phyloP scores from a whole-genome alignment of 2,113 vertebrate species.

The Cisticola juncidis region DNA sequence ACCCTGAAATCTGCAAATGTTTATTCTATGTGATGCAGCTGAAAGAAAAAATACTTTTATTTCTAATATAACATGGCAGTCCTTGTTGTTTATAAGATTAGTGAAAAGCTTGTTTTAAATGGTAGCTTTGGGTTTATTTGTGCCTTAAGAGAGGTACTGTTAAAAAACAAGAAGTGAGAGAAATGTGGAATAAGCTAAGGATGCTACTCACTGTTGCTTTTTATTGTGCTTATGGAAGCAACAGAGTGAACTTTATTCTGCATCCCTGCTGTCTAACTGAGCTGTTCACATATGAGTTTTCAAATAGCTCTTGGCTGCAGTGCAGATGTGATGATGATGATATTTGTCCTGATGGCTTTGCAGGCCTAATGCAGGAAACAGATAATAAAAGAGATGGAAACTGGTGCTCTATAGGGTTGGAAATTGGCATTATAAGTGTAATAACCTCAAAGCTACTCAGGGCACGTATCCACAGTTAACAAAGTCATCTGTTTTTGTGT shows the following conservation, averaged over 20 bases:
- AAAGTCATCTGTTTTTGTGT: not conserved
- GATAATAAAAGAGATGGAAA: not conserved
- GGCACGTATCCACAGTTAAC: not conserved
- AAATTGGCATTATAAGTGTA: not conserved
- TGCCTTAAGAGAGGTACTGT: not conserved
- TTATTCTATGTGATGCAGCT: not conserved
- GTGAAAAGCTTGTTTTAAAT: not conserved
- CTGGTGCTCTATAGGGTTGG: not conserved
- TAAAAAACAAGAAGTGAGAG: not conserved
- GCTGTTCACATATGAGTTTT: not conserved
- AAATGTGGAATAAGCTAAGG: not conserved
- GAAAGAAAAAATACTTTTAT: not conserved
- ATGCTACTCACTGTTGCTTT: not conserved
- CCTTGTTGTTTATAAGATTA: not conserved
- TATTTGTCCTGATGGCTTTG: slow-evolving; percentile 20
- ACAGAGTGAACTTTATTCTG: not conserved
- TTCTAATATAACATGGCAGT: not conserved
- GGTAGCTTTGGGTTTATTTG: not conserved
- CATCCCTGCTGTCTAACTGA: not conserved
- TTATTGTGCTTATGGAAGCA: not conserved
- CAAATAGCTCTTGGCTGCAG: slow-evolving; percentile 28
- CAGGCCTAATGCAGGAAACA: not conserved
- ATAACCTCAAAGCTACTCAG: not conserved
- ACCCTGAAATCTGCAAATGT: not conserved
- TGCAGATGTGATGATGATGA: not conserved